Conservation (phyloP, 2,888 invertebrate genomes). For the Pyrochroa serraticornis region DNA sequence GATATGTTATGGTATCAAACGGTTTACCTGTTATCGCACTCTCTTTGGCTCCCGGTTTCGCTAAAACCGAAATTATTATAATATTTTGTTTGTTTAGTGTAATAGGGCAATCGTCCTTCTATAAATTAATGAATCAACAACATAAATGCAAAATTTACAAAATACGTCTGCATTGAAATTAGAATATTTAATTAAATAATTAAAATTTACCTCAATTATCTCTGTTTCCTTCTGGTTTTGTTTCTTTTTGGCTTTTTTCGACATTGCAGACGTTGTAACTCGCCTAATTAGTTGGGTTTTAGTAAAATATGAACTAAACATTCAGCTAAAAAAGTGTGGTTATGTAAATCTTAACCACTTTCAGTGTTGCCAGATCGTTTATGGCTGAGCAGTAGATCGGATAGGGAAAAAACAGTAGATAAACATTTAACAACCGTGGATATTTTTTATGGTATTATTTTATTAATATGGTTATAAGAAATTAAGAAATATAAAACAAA, state of each 20-base stretch:
- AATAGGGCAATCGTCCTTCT: slow-evolving; percentile 50
- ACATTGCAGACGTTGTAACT: slow-evolving; percentile 9
- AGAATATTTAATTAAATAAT: too few species aligned
- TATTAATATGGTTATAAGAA: too few species aligned
- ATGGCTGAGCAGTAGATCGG: too few species aligned
- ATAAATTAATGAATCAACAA: slow-evolving; percentile 7
- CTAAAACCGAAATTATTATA: slow-evolving; percentile 68
- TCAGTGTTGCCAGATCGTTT: too few species aligned
- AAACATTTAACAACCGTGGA: too few species aligned
- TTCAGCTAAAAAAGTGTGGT: slow-evolving; percentile 1
- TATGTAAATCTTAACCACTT: too few species aligned
- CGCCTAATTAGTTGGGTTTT: slow-evolving; percentile 4
- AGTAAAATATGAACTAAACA: slow-evolving; percentile 6
- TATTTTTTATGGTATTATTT: too few species aligned
- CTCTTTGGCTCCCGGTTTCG: slow-evolving; percentile 78
- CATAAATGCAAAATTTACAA: neutral
- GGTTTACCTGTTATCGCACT: slow-evolving; percentile 65
- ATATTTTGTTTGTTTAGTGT: slow-evolving; percentile 64
- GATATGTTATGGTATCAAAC: neutral
- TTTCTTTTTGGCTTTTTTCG: slow-evolving; percentile 15
- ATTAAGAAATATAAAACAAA: too few species aligned
- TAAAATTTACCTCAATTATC: too few species aligned
- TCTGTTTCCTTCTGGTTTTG: slow-evolving; percentile 6
- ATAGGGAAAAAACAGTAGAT: too few species aligned
- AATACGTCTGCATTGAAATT: too few species aligned